Evolutionary conservation across 1,140 invertebrate species (phyloP).

Genomic region (Pentalonia nigronervosa): DNA sequence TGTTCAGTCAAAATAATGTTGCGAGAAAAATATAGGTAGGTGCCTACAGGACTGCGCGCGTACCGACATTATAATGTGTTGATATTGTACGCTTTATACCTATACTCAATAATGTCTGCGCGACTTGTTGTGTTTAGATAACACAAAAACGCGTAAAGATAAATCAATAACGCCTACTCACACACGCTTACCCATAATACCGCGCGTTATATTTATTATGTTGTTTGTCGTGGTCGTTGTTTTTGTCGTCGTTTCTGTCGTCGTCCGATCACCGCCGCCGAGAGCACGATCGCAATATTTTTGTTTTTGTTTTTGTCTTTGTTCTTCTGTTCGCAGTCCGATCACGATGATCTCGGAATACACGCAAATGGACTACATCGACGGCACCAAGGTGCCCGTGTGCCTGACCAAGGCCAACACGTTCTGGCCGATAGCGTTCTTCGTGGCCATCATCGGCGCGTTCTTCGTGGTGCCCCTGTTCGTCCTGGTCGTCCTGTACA

Average conservation of each 20-base stretch:
- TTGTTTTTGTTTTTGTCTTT: slow-evolving; percentile 18
- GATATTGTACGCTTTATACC: too few relatives aligned
- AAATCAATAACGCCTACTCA: neutral
- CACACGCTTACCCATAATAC: neutral
- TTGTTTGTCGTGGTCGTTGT: neutral
- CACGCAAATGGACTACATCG: slow-evolving; percentile 72
- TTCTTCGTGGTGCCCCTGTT: slow-evolving; percentile 86
- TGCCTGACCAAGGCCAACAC: slow-evolving; percentile 78
- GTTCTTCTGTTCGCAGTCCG: slow-evolving; percentile 69
- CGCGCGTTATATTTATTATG: neutral
- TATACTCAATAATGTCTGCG: too few relatives aligned
- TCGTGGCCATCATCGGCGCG: slow-evolving; percentile 77
- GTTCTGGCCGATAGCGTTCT: slow-evolving; percentile 79
- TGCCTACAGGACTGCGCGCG: too few relatives aligned
- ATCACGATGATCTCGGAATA: slow-evolving; percentile 79
- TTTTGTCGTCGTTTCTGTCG: neutral
- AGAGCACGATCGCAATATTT: neutral
- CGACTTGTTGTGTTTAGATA: too few relatives aligned
- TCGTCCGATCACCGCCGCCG: neutral
- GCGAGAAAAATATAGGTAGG: neutral
- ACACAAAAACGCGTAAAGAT: neutral
- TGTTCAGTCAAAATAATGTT: neutral
- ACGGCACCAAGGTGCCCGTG: slow-evolving; percentile 74
- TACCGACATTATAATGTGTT: too few relatives aligned
- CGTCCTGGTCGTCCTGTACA: slow-evolving; percentile 82